These are phyloP conservation scores for Onychomys leucogaster DNA, from an alignment of 2,797 vertebrate species.

Conservation along the genomic window DNA sequence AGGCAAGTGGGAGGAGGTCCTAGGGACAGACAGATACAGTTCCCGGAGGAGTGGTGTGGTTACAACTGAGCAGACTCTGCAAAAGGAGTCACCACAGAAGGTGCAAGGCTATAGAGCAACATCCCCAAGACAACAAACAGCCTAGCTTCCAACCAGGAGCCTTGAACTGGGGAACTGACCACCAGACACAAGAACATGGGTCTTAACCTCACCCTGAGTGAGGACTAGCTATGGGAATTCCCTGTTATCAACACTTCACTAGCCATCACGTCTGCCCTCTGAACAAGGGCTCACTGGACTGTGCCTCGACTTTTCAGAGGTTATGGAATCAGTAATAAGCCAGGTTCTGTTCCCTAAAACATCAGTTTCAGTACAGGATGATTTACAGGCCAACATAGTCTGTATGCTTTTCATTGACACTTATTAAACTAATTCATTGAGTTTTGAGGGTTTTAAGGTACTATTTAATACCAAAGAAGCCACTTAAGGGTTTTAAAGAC, in stretches of 20 bases:
- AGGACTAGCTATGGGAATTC: background rate
- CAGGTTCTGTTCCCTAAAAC: conserved; percentile 59
- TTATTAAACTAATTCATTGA: conserved; percentile 67
- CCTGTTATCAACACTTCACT: background rate
- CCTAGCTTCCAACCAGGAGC: background rate
- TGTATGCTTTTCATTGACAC: conserved; percentile 41
- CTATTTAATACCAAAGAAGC: conserved; percentile 22
- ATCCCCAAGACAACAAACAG: background rate
- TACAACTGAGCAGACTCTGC: background rate
- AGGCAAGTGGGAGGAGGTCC: background rate
- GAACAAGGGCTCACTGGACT: background rate
- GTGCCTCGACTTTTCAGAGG: background rate
- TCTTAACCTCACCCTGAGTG: background rate
- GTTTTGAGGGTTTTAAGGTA: background rate
- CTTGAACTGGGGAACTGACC: background rate
- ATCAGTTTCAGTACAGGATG: conserved; percentile 67
- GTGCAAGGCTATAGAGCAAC: background rate
- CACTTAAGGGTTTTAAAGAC: background rate
- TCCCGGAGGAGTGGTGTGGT: background rate
- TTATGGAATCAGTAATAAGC: conserved; percentile 40
- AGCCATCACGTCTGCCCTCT: background rate
- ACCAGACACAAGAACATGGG: background rate
- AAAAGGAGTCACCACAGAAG: background rate
- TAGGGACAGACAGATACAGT: no score
- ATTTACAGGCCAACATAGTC: conserved; percentile 51